Evolutionary conservation across 2,888 invertebrate species (phyloP), one percentile per base, ranked within the genome.

Genomic region (Trachelus tabidus): DNA sequence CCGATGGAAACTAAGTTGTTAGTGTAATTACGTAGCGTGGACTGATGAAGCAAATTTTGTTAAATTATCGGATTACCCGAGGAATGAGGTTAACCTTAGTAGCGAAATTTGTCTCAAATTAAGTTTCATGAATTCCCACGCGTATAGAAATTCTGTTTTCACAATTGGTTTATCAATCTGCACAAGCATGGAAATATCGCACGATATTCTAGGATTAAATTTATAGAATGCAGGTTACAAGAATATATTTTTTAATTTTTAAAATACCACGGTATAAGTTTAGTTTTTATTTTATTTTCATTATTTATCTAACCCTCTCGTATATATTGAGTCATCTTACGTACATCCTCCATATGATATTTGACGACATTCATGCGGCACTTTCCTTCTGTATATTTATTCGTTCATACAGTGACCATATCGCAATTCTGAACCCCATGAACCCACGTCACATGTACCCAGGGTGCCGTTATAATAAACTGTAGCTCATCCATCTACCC

Each of bases 1-100:
- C 56, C 56, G 23, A 56, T 56, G 23, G 23, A 23, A 56, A 56
- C 56, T 56, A 56, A 56, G 56, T 56, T 80, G 78, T 74, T 79
- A 73, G 69, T 78, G 78, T 79, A 81, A 81, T 81, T 81, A 79
- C 77, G 73, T 77, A 74, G 40, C 73, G 75, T 77, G 77, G 75
- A 76, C 77, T 80, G 80, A 80, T 81, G 77, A 77, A 80, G 78
- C 76, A 74, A 31, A 79, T 76, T 77, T 75, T 73, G 76, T 75
- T 79, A 78, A 80, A 30, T 37, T 31, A 56, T 56, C 56, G 56
- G 9, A 56, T 56, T 56, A 56, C 23, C 23, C 40, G 40, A 56
- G 40, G 2, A 56, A 56, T 9, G 23, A 23, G 23, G 40, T 56
- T 56, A 56, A 56, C 40, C 56, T 56, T 56, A 56, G 23, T 23